A percentile compares a stretch with the other conserved stretches of the same genome.
phyloP scores from a whole-genome alignment of 2,113 vertebrate genomes.

The Pomatostomus ruficeps region DNA sequence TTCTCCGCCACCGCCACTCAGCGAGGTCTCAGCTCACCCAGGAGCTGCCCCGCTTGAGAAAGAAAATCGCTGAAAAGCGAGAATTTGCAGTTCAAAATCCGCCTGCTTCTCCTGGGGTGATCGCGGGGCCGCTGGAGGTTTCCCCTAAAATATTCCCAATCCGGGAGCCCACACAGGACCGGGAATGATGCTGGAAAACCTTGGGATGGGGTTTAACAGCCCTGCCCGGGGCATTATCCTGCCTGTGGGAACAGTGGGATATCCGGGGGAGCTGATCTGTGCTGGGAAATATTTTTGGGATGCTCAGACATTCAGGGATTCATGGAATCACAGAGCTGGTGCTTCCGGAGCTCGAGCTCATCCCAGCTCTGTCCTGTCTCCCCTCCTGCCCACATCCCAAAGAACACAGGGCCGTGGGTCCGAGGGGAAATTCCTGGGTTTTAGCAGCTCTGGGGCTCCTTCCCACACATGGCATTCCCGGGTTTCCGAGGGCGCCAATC shows the following conservation, averaged over 20 bases:
- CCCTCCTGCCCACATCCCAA: not conserved
- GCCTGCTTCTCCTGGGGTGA: not conserved
- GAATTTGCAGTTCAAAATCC: accelerated
- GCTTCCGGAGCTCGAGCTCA: accelerated
- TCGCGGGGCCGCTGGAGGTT: not conserved
- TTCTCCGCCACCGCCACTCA: not conserved
- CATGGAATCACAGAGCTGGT: no score
- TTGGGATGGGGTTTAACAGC: not conserved
- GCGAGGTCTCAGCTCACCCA: accelerated
- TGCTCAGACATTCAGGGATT: not conserved
- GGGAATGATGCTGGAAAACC: not conserved
- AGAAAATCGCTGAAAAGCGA: accelerated
- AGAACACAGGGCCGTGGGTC: not conserved
- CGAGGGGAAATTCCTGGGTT: not conserved
- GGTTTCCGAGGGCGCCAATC: not conserved
- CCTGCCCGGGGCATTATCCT: accelerated
- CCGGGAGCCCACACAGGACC: not conserved
- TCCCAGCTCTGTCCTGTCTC: accelerated
- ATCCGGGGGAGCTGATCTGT: not conserved
- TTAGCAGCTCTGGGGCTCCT: not conserved
- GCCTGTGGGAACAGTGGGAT: accelerated
- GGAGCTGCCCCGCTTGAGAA: not conserved
- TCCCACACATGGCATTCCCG: not conserved
- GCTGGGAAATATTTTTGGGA: not conserved
- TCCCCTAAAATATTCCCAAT: not conserved